Evolutionary conservation across 2,797 vertebrate genomes (phyloP), one percentile per base, ranked within the genome.

Genomic region (Acipenser ruthenus): DNA sequence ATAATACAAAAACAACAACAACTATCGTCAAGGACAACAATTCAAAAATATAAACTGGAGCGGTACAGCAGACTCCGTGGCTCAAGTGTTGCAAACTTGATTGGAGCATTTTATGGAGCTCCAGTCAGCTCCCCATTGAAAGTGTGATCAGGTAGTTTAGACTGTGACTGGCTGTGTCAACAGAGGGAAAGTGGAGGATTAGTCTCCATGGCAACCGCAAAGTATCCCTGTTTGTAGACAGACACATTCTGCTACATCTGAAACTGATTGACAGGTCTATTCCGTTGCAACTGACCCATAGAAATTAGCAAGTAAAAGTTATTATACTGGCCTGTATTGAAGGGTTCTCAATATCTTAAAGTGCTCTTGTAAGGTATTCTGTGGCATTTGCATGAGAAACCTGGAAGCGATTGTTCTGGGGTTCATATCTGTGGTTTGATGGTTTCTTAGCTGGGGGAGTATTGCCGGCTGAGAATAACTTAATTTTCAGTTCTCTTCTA

Each of bases 211-310:
- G 94, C 90, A 96, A 95, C 93, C 70, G 86, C 88, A 90, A 94
- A 92, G 90, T 90, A 93, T 93, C 89, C 88, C 90, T 93, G 91
- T 95, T 97, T 93, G 90, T 92, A 91, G 92, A 95, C 88, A 89
- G 92, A 94, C 91, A 94, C 90, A 93, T 95, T 96, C 92, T 95
- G 92, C 91, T 92, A 94, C 93, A 95, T 95, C 89, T 92, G 92
- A 93, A 93, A 92, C 89, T 94, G 93, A 97, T 93, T 97, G 95
- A 91, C 95, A 93, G 87, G 85, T 92, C 92, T 90, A 91, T 94
- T 94, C 88, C 92, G 92, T 88, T 87, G 88, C 91, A 93, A 89
- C 92, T 96, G 93, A 96, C 94, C 95, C 92, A 93, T 91, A 93
- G 91, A 95, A 95, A 95, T 96, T 90, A 94, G 92, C 89, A 85